Evolutionary conservation across 1,140 invertebrate genomes (phyloP), one percentile per base, ranked within the genome.

Genomic region (Drosophila azteca): DNA sequence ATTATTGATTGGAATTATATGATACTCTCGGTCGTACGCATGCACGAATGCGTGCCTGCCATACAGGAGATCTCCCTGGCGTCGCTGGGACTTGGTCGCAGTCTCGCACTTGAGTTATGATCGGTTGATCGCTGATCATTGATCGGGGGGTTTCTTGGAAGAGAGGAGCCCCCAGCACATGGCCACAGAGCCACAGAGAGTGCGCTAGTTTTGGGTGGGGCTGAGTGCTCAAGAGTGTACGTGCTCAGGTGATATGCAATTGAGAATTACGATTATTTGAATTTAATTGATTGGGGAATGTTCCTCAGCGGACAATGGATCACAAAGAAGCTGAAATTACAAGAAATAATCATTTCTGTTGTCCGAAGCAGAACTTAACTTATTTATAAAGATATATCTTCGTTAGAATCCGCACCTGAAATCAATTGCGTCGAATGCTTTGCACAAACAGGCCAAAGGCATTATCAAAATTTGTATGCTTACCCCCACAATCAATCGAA

Each of bases 1-100:
- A 90, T 90, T 90, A 90, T 90, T 79, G 79, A 88, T 84, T 84
- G 79, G 80, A 88, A 76, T 82, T 87, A 67, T 88, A 75, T 82
- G 83, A 88, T 87, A 39, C 35, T 39, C 35, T 39, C 35, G 35
- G 35, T 39, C 35, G 35, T 39, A 87, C 82, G 82, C 82, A 87
- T 87, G 83, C 83, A 83, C 82, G 83, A 88, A 87, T 87, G 82
- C 82, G 82, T 87, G 82, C 75, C 83, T 79, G 51, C 57, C 68
- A 82, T 85, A 82, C 79, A 55, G 54, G 53, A 59, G 24, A 29
- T 58, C 24, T 48, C 45, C 39, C 49, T 59, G 22, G 8, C 26
- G 54, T 43, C 26, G 43, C 50, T 54, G 22, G 26, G 41, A 41
- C 57, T 58, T 26, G 20, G 59, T 26, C 35, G 35, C 3, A 39